A percentile compares a stretch with the other conserved stretches of the same genome.
Conservation (phyloP, 2,113 vertebrate species). For the Cnemophilus loriae region DNA sequence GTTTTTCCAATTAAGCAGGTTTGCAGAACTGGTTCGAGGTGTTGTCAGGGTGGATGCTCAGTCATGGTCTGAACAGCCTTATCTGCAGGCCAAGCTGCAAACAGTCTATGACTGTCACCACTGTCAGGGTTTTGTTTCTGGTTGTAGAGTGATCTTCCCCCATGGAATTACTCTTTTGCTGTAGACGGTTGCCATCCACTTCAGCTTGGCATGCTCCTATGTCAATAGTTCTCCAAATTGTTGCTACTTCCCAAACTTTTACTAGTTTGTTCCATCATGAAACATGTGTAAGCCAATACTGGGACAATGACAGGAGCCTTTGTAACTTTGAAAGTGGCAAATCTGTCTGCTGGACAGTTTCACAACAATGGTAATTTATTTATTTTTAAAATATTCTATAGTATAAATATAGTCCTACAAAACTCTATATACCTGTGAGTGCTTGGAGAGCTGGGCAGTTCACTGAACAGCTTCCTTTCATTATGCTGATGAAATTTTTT, state of each 20-base stretch:
- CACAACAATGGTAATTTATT: not conserved
- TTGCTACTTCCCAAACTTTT: not conserved
- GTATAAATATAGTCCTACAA: not conserved
- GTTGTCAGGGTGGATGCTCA: not conserved
- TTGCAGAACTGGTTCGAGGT: not conserved
- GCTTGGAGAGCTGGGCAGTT: not conserved
- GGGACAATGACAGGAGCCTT: not conserved
- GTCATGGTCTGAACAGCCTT: not conserved
- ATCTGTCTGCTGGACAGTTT: not conserved
- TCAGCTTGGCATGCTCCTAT: accelerated
- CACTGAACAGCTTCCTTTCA: not conserved
- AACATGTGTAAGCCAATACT: not conserved
- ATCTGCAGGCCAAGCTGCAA: not conserved
- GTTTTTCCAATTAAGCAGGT: not conserved
- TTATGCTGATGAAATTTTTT: not conserved
- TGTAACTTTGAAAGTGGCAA: not conserved
- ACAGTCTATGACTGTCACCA: not conserved
- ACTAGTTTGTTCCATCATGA: not conserved
- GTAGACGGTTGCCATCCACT: not conserved
- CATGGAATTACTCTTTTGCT: not conserved
- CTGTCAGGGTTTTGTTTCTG: not conserved
- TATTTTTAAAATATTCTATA: not conserved
- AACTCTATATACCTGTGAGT: not conserved
- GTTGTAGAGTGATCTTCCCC: not conserved
- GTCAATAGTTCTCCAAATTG: not conserved